Evolutionary conservation across 2,888 invertebrate species (phyloP).

Genomic region (Beris chalybata): DNA sequence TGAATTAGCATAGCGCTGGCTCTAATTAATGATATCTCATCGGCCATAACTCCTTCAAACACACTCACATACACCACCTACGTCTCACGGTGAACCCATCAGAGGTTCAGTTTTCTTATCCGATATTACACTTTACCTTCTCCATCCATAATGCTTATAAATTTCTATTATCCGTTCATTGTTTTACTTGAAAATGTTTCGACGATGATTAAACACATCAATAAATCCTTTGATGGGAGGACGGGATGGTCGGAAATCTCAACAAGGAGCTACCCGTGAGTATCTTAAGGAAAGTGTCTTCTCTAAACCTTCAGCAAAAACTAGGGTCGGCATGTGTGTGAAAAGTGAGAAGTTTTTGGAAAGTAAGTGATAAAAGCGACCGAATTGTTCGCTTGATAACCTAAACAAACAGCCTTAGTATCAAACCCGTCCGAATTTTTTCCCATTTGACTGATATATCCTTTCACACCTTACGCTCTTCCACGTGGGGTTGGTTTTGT

Average conservation of each 20-base stretch:
- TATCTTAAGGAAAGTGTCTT: constrained; percentile 3
- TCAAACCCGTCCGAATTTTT: constrained; percentile 1
- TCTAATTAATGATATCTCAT: no score
- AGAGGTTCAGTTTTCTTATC: no score
- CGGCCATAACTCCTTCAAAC: no score
- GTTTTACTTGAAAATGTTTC: constrained; percentile 17
- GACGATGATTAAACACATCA: constrained; percentile 39
- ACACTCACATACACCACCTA: no score
- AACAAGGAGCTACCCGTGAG: constrained; percentile 13
- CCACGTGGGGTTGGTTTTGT: no score
- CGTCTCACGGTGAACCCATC: no score
- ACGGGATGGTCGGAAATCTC: constrained; percentile 26
- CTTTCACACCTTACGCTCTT: no score
- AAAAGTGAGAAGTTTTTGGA: constrained; percentile 34
- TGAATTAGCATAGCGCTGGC: no score
- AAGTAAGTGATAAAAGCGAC: constrained; percentile 39
- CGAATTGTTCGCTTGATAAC: constrained; percentile 23
- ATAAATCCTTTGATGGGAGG: constrained; percentile 34
- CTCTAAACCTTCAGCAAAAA: constrained; percentile 9
- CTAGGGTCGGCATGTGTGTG: background rate
- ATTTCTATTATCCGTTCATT: background rate
- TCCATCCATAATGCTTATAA: no score
- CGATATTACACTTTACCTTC: no score
- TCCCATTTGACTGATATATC: no score
- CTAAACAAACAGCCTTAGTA: constrained; percentile 35